Evolutionary conservation across 2,888 invertebrate species (phyloP).

Genomic region (Andrena praecox): DNA sequence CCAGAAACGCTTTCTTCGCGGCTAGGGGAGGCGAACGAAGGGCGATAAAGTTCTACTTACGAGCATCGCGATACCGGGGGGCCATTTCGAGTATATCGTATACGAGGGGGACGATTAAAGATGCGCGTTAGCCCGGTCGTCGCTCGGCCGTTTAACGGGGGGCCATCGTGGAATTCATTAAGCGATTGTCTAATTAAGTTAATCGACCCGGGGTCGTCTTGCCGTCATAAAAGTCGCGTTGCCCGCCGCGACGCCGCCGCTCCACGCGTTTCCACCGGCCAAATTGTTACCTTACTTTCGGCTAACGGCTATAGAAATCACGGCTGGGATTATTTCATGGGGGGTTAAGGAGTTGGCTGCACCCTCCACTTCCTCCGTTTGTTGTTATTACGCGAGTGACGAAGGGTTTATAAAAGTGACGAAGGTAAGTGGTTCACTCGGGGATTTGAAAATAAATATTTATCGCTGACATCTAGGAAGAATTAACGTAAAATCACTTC

Average conservation of each 20-base stretch:
- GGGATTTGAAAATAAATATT: too few relatives aligned
- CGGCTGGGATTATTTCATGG: constrained; percentile 23
- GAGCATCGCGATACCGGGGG: constrained; percentile 51
- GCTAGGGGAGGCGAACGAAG: constrained; percentile 31
- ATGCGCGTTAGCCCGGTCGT: constrained; percentile 56
- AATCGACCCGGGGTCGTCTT: constrained; percentile 76
- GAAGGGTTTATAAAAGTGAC: background rate
- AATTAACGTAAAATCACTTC: too few relatives aligned
- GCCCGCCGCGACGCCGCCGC: constrained; percentile 57
- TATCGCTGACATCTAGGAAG: too few relatives aligned
- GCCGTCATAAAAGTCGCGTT: constrained; percentile 61
- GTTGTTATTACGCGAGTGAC: background rate
- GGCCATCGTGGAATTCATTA: constrained; percentile 78
- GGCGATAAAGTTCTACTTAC: constrained; percentile 63
- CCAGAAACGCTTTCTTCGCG: background rate
- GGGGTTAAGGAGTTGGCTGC: constrained; percentile 12
- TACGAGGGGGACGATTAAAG: constrained; percentile 61
- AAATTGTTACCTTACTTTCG: constrained; percentile 68
- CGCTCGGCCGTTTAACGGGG: constrained; percentile 59
- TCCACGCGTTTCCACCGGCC: constrained; percentile 43
- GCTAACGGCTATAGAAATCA: constrained; percentile 32
- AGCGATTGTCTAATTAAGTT: constrained; percentile 83
- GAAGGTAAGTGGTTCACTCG: background rate
- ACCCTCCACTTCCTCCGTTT: background rate
- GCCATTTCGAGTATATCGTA: constrained; percentile 54